Conservation (phyloP, 2,888 invertebrate genomes). For the Lamellibrachia satsuma region DNA sequence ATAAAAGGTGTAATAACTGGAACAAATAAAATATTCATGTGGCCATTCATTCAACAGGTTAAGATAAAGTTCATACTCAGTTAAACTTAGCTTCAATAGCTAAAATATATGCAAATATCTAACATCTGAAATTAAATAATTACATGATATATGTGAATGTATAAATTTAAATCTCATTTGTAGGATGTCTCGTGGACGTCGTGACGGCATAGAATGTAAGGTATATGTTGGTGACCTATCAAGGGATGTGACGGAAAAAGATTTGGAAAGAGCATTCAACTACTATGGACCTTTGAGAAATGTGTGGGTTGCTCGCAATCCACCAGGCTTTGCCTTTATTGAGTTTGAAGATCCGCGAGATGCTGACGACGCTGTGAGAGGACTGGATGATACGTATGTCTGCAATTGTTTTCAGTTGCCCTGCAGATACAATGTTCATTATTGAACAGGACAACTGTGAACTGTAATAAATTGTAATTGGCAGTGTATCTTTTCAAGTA, state of each 20-base stretch:
- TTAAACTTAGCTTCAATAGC: no score
- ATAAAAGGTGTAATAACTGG: no score
- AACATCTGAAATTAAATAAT: neutral
- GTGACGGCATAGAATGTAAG: constrained; percentile 27
- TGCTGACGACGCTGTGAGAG: constrained; percentile 85
- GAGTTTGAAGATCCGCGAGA: constrained; percentile 91
- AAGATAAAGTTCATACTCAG: no score
- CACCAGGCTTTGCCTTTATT: constrained; percentile 81
- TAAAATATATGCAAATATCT: neutral
- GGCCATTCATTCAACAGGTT: no score
- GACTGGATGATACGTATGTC: constrained; percentile 73
- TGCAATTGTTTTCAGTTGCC: neutral
- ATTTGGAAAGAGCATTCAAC: constrained; percentile 56
- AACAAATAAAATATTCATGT: no score
- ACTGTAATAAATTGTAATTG: no score
- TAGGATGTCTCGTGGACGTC: neutral
- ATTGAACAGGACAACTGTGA: neutral
- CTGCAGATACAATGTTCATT: neutral
- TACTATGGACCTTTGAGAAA: constrained; percentile 50
- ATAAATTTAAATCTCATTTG: neutral
- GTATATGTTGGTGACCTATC: constrained; percentile 41
- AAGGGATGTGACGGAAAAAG: constrained; percentile 40
- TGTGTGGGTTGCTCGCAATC: constrained; percentile 63
- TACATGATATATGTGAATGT: neutral
- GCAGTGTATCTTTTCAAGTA: neutral